Evolutionary conservation across 2,797 vertebrate species (phyloP).

Genomic region (Myiothlypis coronata): DNA sequence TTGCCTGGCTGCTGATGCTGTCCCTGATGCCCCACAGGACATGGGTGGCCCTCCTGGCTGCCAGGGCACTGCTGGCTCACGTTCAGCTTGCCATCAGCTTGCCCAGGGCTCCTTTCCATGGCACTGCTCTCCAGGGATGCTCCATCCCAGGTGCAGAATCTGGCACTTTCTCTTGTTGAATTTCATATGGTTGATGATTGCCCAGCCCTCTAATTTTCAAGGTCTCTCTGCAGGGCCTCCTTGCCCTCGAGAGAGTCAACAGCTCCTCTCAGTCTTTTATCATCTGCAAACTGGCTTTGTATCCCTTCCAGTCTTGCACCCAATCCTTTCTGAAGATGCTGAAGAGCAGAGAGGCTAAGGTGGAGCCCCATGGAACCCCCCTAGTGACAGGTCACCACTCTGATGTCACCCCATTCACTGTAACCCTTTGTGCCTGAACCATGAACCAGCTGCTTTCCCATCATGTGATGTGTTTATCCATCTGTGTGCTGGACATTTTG

Average conservation of each 20-base stretch:
- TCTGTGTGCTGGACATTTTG: too few relatives aligned
- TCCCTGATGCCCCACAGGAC: not conserved
- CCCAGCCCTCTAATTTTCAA: not conserved
- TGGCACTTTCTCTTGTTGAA: not conserved
- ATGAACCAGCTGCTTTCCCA: not conserved
- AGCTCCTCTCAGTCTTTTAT: not conserved
- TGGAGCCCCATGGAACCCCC: not conserved
- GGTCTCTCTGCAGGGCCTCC: not conserved
- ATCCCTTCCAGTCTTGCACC: not conserved
- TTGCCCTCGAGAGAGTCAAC: not conserved
- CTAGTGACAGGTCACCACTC: not conserved
- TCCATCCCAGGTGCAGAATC: not conserved
- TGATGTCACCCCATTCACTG: not conserved
- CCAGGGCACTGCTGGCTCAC: not conserved
- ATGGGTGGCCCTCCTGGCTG: not conserved
- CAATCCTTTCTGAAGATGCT: not conserved
- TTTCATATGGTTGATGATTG: not conserved
- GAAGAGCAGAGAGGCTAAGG: not conserved
- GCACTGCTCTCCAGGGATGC: not conserved
- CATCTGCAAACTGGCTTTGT: not conserved
- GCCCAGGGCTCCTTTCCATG: not conserved
- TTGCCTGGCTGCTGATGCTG: fast-evolving
- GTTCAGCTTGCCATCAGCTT: not conserved
- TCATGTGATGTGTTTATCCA: not conserved
- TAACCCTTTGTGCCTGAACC: not conserved